These are phyloP conservation scores for Ennomos fuscantarius DNA, from an alignment of 2,888 invertebrate species.

Conservation along the genomic window DNA sequence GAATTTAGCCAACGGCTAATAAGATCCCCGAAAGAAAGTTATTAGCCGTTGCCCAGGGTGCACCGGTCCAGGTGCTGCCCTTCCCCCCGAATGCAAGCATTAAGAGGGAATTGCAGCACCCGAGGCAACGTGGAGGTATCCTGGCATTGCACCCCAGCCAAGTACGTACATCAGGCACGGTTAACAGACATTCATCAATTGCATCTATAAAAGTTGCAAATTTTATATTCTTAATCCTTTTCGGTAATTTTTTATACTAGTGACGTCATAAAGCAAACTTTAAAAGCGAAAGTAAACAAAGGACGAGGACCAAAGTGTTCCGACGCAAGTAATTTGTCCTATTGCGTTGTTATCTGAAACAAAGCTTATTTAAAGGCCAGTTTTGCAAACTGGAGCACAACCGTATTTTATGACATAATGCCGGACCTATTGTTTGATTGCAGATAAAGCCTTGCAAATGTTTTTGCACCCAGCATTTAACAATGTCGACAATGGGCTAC, in stretches of 20 bases:
- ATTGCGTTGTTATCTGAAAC: conserved; percentile 70
- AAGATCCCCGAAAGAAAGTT: no score
- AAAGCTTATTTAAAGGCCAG: conserved; percentile 61
- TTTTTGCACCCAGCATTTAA: conserved; percentile 66
- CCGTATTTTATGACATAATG: conserved; percentile 66
- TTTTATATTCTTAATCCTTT: conserved; percentile 29
- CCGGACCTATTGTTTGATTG: conserved; percentile 54
- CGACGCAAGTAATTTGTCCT: conserved; percentile 73
- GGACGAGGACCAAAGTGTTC: conserved; percentile 61
- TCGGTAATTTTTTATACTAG: conserved; percentile 29
- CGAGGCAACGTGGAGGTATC: no score
- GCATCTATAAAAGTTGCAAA: background rate
- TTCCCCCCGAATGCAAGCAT: no score
- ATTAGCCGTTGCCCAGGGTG: no score
- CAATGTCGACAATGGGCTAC: conserved; percentile 60
- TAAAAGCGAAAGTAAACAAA: conserved; percentile 72
- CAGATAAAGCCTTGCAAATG: conserved; percentile 71
- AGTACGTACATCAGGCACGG: no score
- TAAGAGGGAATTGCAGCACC: no score
- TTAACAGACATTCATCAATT: no score
- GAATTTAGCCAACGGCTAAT: no score
- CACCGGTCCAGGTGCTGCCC: no score
- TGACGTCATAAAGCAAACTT: conserved; percentile 51
- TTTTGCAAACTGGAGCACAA: conserved; percentile 74
- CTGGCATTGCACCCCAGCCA: no score